Percentiles rank a stretch among this genome's conserved stretches.
Conservation (phyloP, 1,140 invertebrate genomes). For the Lysiphlebus fabarum region DNA sequence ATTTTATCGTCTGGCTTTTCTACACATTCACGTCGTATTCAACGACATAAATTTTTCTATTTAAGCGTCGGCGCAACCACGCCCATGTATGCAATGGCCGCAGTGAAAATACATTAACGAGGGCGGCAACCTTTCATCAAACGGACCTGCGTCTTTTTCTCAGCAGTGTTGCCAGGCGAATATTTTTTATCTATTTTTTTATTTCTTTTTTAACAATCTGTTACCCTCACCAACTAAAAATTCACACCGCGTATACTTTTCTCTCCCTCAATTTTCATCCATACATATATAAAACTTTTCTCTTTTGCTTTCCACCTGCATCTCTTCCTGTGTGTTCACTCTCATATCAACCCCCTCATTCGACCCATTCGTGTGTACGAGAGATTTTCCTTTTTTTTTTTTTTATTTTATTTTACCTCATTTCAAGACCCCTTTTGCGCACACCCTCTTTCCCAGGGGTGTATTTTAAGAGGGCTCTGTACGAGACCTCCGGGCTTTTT, state of each 20-base stretch:
- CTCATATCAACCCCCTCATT: background rate
- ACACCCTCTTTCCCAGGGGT: constrained; percentile 34
- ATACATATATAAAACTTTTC: background rate
- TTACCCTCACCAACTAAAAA: background rate
- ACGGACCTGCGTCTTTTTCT: constrained; percentile 27
- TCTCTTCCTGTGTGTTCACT: background rate
- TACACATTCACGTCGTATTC: background rate
- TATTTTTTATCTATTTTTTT: constrained; percentile 14
- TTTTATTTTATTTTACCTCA: constrained; percentile 24
- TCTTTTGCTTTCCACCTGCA: background rate
- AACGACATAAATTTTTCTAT: constrained; percentile 41
- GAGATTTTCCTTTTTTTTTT: constrained; percentile 16
- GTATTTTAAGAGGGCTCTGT: constrained; percentile 43
- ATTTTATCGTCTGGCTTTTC: constrained; percentile 10
- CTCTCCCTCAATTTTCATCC: constrained; percentile 6
- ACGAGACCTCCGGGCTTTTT: constrained; percentile 27
- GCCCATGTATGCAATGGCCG: constrained; percentile 48
- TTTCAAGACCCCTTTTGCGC: constrained; percentile 25
- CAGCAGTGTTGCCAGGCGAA: constrained; percentile 20
- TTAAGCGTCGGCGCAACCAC: constrained; percentile 51
- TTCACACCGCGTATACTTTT: background rate
- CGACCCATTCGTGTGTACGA: constrained; percentile 16
- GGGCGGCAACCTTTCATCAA: constrained; percentile 32
- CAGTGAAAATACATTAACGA: constrained; percentile 40
- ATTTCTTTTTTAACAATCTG: constrained; percentile 7